phyloP scores from a whole-genome alignment of 2,888 invertebrate species.

The Philopedon plagiatum region DNA sequence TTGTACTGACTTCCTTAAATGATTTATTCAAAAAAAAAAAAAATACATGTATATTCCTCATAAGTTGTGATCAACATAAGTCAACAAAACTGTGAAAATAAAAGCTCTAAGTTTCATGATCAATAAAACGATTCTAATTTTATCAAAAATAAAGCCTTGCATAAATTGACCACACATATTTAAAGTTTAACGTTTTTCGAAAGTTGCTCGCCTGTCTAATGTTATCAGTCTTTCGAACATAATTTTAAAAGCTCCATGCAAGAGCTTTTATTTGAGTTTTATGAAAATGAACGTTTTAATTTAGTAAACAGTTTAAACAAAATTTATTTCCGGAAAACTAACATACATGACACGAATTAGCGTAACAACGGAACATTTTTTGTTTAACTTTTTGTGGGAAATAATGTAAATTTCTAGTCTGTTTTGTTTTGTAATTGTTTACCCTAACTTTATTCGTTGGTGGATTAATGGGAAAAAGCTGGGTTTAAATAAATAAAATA shows the following conservation, averaged over 20 bases:
- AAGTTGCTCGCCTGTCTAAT: constrained; percentile 8
- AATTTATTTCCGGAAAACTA: constrained; percentile 21
- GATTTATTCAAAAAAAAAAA: too few relatives aligned
- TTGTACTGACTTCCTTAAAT: too few relatives aligned
- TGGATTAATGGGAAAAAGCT: background rate
- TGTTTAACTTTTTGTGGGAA: background rate
- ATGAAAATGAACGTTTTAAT: constrained; percentile 36
- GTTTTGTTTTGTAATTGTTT: background rate
- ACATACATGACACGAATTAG: constrained; percentile 19
- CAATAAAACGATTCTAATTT: too few relatives aligned
- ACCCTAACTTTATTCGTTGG: background rate
- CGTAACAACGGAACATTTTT: background rate
- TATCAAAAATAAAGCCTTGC: background rate
- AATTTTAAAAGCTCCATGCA: constrained; percentile 22
- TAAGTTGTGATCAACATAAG: too few relatives aligned
- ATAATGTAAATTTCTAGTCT: background rate
- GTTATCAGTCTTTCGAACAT: constrained; percentile 31
- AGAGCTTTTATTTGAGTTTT: constrained; percentile 47
- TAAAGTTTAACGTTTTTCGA: background rate
- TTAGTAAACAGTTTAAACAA: constrained; percentile 16
- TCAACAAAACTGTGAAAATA: too few relatives aligned
- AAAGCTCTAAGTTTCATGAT: too few relatives aligned
- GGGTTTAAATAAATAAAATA: background rate
- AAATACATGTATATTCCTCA: too few relatives aligned
- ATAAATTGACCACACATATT: background rate